These are phyloP conservation scores for Allobates femoralis DNA, from an alignment of 2,797 vertebrate species.

Conservation along the genomic window DNA sequence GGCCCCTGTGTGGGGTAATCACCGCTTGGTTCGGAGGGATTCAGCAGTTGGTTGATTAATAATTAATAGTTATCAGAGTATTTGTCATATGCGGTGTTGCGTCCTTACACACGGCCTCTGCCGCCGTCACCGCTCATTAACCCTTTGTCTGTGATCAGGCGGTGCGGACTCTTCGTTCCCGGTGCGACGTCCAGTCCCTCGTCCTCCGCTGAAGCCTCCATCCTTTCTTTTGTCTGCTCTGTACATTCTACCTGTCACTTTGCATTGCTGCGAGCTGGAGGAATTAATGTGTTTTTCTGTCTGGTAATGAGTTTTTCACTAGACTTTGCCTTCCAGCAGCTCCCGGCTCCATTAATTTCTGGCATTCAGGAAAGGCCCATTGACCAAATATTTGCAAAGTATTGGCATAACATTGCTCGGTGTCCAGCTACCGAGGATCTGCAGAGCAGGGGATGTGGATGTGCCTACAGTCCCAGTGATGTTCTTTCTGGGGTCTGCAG, in stretches of 20 bases:
- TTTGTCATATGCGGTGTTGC: constrained; percentile 50
- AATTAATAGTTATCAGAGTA: constrained; percentile 68
- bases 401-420: background rate
- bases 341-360: constrained; percentile 18
- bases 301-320: constrained; percentile 21
- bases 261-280: constrained; percentile 11
- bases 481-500: too few relatives aligned
- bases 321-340: constrained; percentile 13
- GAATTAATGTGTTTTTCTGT: constrained; percentile 23
- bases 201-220: background rate
- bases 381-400: constrained; percentile 38
- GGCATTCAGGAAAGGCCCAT: background rate
- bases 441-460: background rate
- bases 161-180: background rate
- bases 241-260: constrained; percentile 32
- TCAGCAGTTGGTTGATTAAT: constrained; percentile 68
- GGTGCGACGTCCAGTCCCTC: background rate
- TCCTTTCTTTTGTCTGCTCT: background rate
- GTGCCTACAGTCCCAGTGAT: too few relatives aligned
- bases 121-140: background rate
- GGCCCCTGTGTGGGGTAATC: constrained; percentile 39
- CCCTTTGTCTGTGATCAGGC: too few relatives aligned
- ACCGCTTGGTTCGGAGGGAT: constrained; percentile 30
- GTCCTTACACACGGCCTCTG: background rate
- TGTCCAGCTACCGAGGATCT: background rate